Base-by-base conservation (phyloP, 1,140 invertebrate genomes). In the Caenorhabditis tropicalis region DNA sequence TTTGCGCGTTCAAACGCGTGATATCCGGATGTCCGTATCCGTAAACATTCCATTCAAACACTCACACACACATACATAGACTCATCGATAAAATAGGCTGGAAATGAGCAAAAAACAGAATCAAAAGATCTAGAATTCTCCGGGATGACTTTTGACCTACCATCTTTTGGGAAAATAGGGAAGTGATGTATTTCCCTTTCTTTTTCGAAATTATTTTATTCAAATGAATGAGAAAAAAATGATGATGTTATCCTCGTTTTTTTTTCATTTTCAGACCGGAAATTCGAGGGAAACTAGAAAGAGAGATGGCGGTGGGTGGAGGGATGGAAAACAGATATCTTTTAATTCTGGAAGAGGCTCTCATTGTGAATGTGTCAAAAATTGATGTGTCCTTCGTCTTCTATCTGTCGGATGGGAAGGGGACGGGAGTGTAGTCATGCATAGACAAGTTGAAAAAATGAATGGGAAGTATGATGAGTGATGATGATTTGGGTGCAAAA, bases 281-380 rank as follows among this genome's bases (percentile, higher is more conserved):
- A 56, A 56, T 5, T 51, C n/a, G n/a, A n/a, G n/a, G n/a, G 48
- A 51, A 51, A 56, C 24, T 56, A n/a, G 15, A 27, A 27, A n/a
- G n/a, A n/a, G n/a, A n/a, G n/a, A n/a, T n/a, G n/a, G n/a, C n/a
- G n/a, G n/a, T n/a, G n/a, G n/a, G n/a, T n/a, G n/a, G n/a, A n/a
- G n/a, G n/a, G n/a, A n/a, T n/a, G n/a, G 24, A 56, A 56, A 65
- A 33, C 58, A 36, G 16, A 33, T 65, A 15, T 65, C 19, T 33
- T 33, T 33, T 65, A 33, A 65, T 36, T 65, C 31, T 16, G 6
- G 9, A 65, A 10, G 7, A 7, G 9, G n/a, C 7, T 65, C 36
- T 65, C 33, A 19, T 65, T 36, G 58, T 36, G 58, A 36, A 65
- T 36, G 58, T 65, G 58, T 65, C 58, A 65, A 65, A 65, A 33